Base-by-base conservation (phyloP, 2,797 vertebrate species). In the Diplodus sargus region DNA sequence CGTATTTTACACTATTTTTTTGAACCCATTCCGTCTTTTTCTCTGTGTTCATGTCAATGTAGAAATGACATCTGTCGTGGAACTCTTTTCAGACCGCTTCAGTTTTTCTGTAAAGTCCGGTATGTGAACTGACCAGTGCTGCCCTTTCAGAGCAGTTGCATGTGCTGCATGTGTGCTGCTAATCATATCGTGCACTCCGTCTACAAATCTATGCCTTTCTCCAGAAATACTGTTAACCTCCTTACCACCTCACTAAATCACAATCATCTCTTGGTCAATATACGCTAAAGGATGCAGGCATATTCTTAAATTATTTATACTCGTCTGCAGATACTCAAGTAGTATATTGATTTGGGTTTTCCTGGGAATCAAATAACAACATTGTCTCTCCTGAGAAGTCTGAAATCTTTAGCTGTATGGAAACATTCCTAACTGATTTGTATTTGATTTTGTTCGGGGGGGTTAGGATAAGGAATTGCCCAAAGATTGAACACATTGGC, bases 21-120 rank as follows among this genome's bases (percentile, higher is more conserved):
- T 92, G 78, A 92, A 93, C 79, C 85, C 77, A 80, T 86, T 79
- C 78, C 84, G 20, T 89, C 83, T 89, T 34, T 34, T 66, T 91
- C 83, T 93, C 84, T 94, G 89, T 95, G 86, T 92, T 79, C 89
- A 63, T 94, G 92, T 93, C 78, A 59, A 90, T 89, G 89, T 93
- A 95, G 94, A 94, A 93, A 92, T 92, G 93, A 92, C 93, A 90
- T 93, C 93, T 94, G 49, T 94, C 94, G 93, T 90, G 94, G 94
- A 95, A 94, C 91, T 91, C 90, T 95, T 93, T 95, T 95, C 92
- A 91, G 90, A 78, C 94, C 94, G 22, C 93, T 94, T 89, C 92
- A 85, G 87, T 93, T 94, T 93, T 95, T 94, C 94, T 93, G 64
- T 94, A 95, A 95, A 95, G 92, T 93, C 94, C 94, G 94, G 94